These are phyloP conservation scores for Nymphalis urticae DNA, from an alignment of 2,888 invertebrate genomes.

Conservation along the genomic window DNA sequence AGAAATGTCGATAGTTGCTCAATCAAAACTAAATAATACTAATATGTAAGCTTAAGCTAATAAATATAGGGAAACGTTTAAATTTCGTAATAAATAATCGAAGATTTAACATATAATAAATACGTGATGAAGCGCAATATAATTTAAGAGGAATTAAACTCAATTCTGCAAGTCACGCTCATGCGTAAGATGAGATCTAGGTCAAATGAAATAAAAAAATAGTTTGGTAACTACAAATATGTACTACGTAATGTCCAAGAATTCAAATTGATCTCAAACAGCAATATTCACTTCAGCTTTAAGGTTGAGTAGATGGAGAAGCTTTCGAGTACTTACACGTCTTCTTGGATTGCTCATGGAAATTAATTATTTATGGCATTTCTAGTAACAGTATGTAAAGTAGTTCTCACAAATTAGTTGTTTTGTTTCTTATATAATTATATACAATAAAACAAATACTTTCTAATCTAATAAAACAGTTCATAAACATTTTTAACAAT, in stretches of 20 bases:
- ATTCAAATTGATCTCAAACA: slow-evolving; percentile 5
- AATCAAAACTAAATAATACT: too few relatives aligned
- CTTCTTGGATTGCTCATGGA: background rate
- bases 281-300: slow-evolving; percentile 11
- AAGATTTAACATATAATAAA: background rate
- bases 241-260: background rate
- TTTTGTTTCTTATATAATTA: too few relatives aligned
- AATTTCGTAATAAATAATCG: background rate
- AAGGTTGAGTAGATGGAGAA: slow-evolving; percentile 14
- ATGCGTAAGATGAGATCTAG: slow-evolving; percentile 18
- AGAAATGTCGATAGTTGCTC: too few relatives aligned
- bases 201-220: slow-evolving; percentile 24
- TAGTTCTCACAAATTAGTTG: too few relatives aligned
- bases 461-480: too few relatives aligned
- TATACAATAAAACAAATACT: too few relatives aligned
- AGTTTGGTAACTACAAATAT: slow-evolving; percentile 20
- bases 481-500: too few relatives aligned
- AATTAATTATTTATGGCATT: background rate
- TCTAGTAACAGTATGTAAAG: background rate
- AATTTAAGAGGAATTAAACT: slow-evolving; percentile 6
- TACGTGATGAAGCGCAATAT: background rate
- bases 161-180: slow-evolving; percentile 18
- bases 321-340: slow-evolving; percentile 1
- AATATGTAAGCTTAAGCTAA: too few relatives aligned
- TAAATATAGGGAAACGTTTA: background rate